Evolutionary conservation across 2,113 vertebrate genomes (phyloP).

Genomic region (Eulemur rufifrons): DNA sequence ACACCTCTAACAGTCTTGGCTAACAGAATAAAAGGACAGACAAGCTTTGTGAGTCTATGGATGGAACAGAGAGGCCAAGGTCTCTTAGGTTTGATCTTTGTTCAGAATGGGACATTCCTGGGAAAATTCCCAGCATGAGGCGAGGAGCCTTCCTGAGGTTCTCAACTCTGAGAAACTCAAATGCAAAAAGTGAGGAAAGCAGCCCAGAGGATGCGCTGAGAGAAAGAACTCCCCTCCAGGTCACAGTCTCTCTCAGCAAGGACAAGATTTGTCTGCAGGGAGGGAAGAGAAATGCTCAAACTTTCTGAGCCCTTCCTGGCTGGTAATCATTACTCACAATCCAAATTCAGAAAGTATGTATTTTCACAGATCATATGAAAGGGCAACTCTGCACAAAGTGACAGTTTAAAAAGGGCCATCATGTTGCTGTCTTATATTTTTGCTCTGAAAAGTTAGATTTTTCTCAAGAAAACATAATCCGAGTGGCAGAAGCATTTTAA

Average conservation of each 20-base stretch:
- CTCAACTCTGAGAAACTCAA: neutral
- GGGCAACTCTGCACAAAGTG: neutral
- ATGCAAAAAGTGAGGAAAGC: neutral
- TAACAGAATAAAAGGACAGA: neutral
- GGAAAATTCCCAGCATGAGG: neutral
- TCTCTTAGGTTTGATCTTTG: neutral
- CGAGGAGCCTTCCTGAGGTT: neutral
- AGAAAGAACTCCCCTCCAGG: neutral
- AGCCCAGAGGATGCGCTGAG: neutral
- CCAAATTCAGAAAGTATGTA: neutral
- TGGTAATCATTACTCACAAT: neutral
- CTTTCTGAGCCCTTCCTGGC: neutral
- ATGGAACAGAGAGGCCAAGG: neutral
- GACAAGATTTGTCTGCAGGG: neutral
- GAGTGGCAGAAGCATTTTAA: neutral
- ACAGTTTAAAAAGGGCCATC: neutral
- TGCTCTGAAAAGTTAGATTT: neutral
- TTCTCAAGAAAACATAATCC: neutral
- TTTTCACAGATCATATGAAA: neutral
- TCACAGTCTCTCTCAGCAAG: neutral
- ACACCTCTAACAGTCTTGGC: neutral
- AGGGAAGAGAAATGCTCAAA: neutral
- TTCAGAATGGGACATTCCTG: neutral
- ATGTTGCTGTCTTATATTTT: neutral
- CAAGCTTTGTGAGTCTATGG: neutral